These are phyloP conservation scores for Datnioides undecimradiatus DNA, from an alignment of 2,113 vertebrate genomes.

Conservation along the genomic window DNA sequence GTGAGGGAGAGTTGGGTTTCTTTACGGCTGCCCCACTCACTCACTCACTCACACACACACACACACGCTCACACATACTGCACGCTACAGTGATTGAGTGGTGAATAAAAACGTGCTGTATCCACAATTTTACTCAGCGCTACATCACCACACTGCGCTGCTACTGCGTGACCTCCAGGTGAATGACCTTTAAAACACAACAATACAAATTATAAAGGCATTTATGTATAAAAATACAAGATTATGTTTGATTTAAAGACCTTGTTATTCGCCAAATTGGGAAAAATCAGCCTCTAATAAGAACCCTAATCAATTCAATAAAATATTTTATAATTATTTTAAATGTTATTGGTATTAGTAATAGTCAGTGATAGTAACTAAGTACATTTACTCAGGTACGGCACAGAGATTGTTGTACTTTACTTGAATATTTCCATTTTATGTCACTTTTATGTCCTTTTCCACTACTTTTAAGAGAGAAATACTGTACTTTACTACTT, in stretches of 20 bases:
- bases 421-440: not conserved
- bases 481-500: too few relatives aligned
- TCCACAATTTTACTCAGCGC: constrained; percentile 10
- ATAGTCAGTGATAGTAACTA: not conserved
- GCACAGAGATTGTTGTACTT: not conserved
- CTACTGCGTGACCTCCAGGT: constrained; percentile 20
- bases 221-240: too few relatives aligned
- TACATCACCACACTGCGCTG: not conserved
- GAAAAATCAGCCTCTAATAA: not conserved
- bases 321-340: not conserved
- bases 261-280: not conserved
- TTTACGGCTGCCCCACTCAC: constrained; percentile 13
- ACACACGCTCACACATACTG: not conserved
- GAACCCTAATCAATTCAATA: not conserved
- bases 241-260: not conserved
- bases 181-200: not conserved
- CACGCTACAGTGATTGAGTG: not conserved
- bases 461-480: not conserved
- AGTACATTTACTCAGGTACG: not conserved
- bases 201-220: too few relatives aligned
- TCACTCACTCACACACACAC: not conserved
- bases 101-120: constrained; percentile 1
- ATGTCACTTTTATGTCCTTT: not conserved
- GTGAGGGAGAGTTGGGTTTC: constrained; percentile 11
- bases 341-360: not conserved